Base-by-base conservation (phyloP, 2,888 invertebrate genomes). In the Erynnis tages region DNA sequence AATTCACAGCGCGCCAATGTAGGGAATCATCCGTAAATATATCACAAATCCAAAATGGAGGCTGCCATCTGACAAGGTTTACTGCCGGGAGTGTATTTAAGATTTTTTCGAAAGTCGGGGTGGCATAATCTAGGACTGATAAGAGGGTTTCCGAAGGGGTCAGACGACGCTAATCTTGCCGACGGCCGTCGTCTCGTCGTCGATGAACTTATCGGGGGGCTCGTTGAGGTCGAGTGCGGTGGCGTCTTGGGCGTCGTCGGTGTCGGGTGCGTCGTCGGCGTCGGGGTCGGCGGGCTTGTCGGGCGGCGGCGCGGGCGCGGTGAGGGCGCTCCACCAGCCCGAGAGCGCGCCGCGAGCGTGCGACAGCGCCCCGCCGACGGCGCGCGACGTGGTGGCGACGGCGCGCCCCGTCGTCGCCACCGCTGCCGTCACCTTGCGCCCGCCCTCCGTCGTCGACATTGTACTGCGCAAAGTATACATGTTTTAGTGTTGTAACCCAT, bases 381-480 rank as follows among this genome's bases (percentile, higher is more conserved):
- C 82, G 2, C 86, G 77, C 14, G 82, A 82, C 7, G 90, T 90
- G 46, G 82, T 89, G 23, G 88, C 96, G 41, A 98, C 97, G 21
- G 96, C 97, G 68, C 96, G 93, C 19, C 97, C 97, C 1, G 98
- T 98, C 56, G 94, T 95, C 46, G 94, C 94, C 77, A 98, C 96
- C 0, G 98, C 98, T 73, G 97, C 97, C 68, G 97, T 97, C 56
- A 98, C 91, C 82, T 97, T 97, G 48, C 97, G 92, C 0, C 98
- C 98, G 62, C 97, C 94, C 80, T 98, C 98, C 27, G 97, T 96
- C 69, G 94, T 97, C 67, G 97, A 97, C 95, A 98, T 97, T 13
- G 97, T 96, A 73, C 98, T 98, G 72, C 27, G 84, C 11, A 14
- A 7, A 78, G 59, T 2, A 25, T 34, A n/a, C n/a, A n/a, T n/a